Evolutionary conservation across 1,140 invertebrate species (phyloP).

Genomic region (Lepidurus packardi): DNA sequence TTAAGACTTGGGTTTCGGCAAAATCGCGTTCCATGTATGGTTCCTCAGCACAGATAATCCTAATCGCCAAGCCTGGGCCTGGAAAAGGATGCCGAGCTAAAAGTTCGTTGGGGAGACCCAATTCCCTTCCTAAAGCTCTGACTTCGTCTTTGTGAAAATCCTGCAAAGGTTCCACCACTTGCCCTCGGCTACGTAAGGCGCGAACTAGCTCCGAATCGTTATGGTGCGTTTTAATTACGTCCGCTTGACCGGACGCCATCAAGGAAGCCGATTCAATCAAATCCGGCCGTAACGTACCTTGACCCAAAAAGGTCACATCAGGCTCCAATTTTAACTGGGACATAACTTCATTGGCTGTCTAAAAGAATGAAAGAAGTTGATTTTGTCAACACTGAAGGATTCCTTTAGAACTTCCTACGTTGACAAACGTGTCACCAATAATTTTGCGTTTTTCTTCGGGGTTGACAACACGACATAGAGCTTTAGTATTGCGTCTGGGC

Average conservation of each 20-base stretch:
- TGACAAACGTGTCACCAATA: constrained; percentile 97
- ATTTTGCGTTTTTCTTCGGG: constrained; percentile 98
- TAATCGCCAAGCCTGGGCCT: constrained; percentile 87
- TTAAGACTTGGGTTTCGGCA: constrained; percentile 84
- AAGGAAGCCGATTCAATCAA: constrained; percentile 94
- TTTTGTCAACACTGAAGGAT: too few species aligned
- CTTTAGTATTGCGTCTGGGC: constrained; percentile 70
- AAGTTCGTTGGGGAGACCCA: constrained; percentile 78
- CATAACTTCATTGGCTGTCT: constrained; percentile 47
- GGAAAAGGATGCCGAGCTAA: constrained; percentile 97
- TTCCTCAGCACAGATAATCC: constrained; percentile 92
- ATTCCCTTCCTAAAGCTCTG: constrained; percentile 70
- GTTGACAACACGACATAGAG: constrained; percentile 75
- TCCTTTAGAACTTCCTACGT: constrained; percentile 45
- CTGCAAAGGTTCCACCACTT: constrained; percentile 94
- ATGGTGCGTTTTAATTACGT: constrained; percentile 99
- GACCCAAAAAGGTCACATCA: constrained; percentile 50
- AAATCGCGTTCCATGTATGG: constrained; percentile 94
- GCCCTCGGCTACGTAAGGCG: constrained; percentile 70
- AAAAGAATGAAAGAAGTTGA: constrained; percentile 30
- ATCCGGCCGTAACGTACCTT: constrained; percentile 93
- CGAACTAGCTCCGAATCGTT: constrained; percentile 97
- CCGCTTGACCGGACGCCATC: constrained; percentile 73
- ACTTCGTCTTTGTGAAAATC: constrained; percentile 99
- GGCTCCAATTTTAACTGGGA: constrained; percentile 41